phyloP scores from a whole-genome alignment of 2,888 invertebrate species.

The Vesta saturnalis region DNA sequence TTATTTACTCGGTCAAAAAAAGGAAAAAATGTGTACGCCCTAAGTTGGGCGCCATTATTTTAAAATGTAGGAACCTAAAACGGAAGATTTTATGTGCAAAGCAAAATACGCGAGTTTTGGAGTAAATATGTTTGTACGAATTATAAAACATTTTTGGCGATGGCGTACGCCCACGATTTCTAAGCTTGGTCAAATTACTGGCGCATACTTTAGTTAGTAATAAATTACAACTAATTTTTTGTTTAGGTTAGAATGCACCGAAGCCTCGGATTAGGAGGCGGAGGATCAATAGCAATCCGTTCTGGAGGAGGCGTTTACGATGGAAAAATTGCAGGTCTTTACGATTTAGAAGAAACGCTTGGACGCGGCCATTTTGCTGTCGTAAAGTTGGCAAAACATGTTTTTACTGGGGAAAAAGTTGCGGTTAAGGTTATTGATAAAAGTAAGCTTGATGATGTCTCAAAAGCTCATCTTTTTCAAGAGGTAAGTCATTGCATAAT shows the following conservation, averaged over 20 bases:
- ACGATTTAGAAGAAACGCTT: slow-evolving; percentile 96
- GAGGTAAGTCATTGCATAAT: slow-evolving; percentile 69
- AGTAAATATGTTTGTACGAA: no score
- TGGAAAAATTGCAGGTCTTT: slow-evolving; percentile 94
- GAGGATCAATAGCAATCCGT: slow-evolving; percentile 43
- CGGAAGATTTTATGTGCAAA: no score
- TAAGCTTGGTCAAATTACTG: no score
- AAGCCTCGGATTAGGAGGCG: slow-evolving; percentile 49
- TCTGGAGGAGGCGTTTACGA: slow-evolving; percentile 70
- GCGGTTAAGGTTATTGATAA: slow-evolving; percentile 99
- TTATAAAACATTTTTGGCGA: no score
- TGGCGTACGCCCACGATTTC: no score
- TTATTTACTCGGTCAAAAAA: no score
- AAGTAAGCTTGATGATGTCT: slow-evolving; percentile 95
- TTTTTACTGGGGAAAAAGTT: slow-evolving; percentile 98
- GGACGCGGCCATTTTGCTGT: slow-evolving; percentile 99
- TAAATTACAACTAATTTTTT: slow-evolving; percentile 1
- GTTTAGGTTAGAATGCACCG: slow-evolving; percentile 49
- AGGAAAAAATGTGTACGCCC: no score
- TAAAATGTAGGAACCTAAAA: no score
- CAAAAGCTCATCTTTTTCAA: slow-evolving; percentile 95
- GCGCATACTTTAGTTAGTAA: no score
- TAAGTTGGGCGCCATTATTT: no score
- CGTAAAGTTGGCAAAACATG: slow-evolving; percentile 97
- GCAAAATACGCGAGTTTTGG: no score